Conservation (phyloP, 2,113 vertebrate species). For the Sylvia atricapilla region DNA sequence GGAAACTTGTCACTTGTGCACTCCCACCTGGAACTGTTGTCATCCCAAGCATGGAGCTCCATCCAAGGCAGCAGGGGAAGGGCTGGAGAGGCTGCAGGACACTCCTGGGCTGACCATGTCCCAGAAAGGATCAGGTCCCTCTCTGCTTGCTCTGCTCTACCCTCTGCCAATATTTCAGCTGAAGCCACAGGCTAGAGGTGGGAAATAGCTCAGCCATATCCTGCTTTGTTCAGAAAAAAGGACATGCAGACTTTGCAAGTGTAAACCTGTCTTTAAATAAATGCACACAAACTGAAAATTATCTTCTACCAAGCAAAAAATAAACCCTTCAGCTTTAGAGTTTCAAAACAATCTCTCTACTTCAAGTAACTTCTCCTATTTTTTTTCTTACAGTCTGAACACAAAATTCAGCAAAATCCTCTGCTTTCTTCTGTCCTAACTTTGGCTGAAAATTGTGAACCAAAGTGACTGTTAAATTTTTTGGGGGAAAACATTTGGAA, state of each 20-base stretch:
- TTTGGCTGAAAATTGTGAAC: background rate
- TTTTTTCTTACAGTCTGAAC: background rate
- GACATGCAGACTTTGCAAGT: background rate
- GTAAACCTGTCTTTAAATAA: background rate
- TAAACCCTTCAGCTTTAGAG: background rate
- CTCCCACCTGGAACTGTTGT: background rate
- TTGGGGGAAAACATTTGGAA: rapidly evolving
- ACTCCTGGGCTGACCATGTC: rapidly evolving
- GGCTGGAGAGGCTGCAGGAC: background rate
- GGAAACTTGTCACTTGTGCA: background rate
- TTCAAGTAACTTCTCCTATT: background rate
- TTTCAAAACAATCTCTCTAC: background rate
- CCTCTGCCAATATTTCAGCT: background rate
- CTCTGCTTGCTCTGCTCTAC: background rate
- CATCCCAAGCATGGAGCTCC: background rate
- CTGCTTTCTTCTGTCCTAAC: background rate
- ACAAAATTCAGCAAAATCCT: background rate
- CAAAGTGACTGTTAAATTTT: background rate
- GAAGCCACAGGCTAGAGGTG: background rate
- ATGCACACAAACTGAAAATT: background rate
- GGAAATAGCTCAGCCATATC: background rate
- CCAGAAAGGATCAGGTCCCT: background rate
- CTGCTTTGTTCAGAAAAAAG: background rate
- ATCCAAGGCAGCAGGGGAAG: rapidly evolving
- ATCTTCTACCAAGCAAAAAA: background rate